Percentiles rank a stretch among this genome's conserved stretches.
phyloP scores from a whole-genome alignment of 2,113 vertebrate species.

The Patagioenas fasciata region DNA sequence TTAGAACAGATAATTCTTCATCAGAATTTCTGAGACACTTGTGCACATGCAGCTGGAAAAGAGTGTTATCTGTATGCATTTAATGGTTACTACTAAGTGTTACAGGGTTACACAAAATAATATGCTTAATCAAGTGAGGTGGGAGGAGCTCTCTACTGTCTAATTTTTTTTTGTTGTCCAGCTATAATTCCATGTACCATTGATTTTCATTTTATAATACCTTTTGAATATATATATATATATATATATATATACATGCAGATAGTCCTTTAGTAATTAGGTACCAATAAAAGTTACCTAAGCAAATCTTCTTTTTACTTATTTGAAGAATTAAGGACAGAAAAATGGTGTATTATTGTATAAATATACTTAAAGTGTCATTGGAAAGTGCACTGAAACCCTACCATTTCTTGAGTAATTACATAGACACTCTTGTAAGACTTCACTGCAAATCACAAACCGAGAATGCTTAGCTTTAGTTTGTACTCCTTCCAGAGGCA shows the following conservation, averaged over 20 bases:
- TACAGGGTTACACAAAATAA: not conserved
- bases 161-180: not conserved
- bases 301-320: not conserved
- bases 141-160: not conserved
- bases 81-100: not conserved
- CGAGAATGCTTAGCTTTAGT: not conserved
- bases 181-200: not conserved
- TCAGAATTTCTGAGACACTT: not conserved
- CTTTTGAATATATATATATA: not conserved
- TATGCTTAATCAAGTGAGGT: fast-evolving
- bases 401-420: not conserved
- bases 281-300: not conserved
- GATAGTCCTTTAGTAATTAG: not conserved
- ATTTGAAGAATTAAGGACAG: not conserved
- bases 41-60: not conserved
- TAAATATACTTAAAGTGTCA: not conserved
- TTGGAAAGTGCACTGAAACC: not conserved
- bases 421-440: not conserved
- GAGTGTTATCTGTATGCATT: not conserved
- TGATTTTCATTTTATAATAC: not conserved
- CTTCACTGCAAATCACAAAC: not conserved
- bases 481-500: not conserved
- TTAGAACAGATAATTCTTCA: not conserved
- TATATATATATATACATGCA: not conserved
- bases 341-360: not conserved